Conservation (phyloP, 2,888 invertebrate genomes). For the Drosophila melanosoma region DNA sequence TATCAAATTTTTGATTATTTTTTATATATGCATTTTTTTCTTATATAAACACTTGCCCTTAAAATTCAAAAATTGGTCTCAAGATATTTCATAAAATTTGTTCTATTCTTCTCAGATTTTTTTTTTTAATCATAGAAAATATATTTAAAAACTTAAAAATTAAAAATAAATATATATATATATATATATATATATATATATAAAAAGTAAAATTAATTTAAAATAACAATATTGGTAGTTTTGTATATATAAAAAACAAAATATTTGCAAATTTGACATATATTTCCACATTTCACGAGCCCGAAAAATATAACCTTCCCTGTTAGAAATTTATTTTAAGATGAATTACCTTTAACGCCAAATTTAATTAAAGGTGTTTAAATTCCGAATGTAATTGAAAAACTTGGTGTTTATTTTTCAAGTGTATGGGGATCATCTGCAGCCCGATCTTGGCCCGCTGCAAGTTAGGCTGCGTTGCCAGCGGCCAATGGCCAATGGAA, state of each 20-base stretch:
- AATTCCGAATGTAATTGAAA: neutral
- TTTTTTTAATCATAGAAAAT: neutral
- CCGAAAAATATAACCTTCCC: neutral
- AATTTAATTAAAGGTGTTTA: neutral
- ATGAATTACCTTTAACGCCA: neutral
- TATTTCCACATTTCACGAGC: neutral
- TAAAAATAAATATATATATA: no score
- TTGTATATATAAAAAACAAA: neutral
- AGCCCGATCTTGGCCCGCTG: slow-evolving; percentile 28
- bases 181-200: no score
- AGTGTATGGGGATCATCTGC: slow-evolving; percentile 16
- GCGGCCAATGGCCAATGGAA: slow-evolving; percentile 12
- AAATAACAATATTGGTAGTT: neutral
- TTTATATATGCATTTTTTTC: neutral
- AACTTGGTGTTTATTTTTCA: neutral
- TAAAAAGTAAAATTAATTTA: no score
- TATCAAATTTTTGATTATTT: neutral
- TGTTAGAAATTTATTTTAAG: neutral
- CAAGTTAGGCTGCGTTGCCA: slow-evolving; percentile 7
- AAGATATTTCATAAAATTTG: neutral
- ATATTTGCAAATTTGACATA: neutral
- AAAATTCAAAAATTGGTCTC: no score
- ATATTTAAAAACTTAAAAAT: neutral
- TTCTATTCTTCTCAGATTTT: neutral
- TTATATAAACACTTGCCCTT: no score